These are phyloP conservation scores for Perdita meconis DNA, from an alignment of 2,888 invertebrate species.

Conservation along the genomic window DNA sequence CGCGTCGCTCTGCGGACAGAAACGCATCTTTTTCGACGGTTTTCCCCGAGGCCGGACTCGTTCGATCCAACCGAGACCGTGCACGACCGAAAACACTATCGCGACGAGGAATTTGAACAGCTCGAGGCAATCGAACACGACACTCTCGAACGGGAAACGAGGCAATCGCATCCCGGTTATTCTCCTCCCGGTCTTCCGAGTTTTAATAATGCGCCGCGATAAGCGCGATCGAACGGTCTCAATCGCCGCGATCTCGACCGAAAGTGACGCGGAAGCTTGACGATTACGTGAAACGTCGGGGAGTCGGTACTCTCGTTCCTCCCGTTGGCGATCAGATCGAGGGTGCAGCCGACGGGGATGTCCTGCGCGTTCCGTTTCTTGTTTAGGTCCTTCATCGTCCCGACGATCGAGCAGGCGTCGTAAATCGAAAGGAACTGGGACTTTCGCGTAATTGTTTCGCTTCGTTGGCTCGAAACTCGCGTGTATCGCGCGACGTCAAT, in stretches of 20 bases:
- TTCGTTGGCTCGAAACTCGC: constrained; percentile 27
- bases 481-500: constrained; percentile 19
- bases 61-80: not conserved
- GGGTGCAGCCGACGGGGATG: not conserved
- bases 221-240: not conserved
- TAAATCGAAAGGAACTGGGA: constrained; percentile 49
- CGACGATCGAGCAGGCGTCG: not conserved
- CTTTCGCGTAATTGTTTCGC: constrained; percentile 6
- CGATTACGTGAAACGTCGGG: constrained; percentile 47
- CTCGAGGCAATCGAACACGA: constrained; percentile 4
- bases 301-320: constrained; percentile 4
- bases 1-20: constrained; percentile 56
- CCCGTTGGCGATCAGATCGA: constrained; percentile 10
- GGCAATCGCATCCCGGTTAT: constrained; percentile 8
- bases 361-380: constrained; percentile 26
- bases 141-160: not conserved
- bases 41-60: rapidly evolving
- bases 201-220: not conserved
- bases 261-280: not conserved
- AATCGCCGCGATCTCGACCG: not conserved
- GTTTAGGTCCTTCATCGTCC: constrained; percentile 53
- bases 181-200: not conserved
- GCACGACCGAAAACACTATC: not conserved
- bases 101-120: not conserved
- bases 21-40: not conserved